Conservation (phyloP, 2,888 invertebrate genomes). For the Napeogenes inachia region DNA sequence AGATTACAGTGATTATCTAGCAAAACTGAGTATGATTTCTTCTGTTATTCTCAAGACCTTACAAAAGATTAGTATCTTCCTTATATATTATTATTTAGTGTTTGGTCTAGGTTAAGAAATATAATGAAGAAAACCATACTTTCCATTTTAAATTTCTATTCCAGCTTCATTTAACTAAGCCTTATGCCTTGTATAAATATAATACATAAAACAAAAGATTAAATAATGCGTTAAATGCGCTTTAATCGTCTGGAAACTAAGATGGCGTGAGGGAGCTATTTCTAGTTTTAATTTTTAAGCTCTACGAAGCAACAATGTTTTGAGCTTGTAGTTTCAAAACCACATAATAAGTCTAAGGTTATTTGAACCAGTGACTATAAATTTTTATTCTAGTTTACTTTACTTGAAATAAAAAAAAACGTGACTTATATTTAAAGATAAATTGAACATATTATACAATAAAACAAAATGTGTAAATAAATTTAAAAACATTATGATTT, state of each 20-base stretch:
- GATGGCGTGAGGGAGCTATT: conserved; percentile 12
- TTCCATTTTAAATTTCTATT: not conserved
- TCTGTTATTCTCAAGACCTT: too few species aligned
- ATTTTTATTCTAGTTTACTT: too few species aligned
- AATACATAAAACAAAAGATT: conserved; percentile 28
- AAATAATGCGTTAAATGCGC: conserved; percentile 33
- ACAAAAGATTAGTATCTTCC: too few species aligned
- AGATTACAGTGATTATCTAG: too few species aligned
- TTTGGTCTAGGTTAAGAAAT: too few species aligned
- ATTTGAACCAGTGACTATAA: not conserved
- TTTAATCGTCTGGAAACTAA: conserved; percentile 33
- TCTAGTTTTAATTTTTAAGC: conserved; percentile 5
- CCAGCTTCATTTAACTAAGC: not conserved
- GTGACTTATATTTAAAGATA: not conserved
- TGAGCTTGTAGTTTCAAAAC: conserved; percentile 1
- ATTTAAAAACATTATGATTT: conserved; percentile 2
- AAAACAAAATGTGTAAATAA: conserved; percentile 4
- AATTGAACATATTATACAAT: not conserved
- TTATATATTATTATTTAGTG: too few species aligned
- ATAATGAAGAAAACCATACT: not conserved
- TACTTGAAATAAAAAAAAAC: too few species aligned
- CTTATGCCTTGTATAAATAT: too few species aligned
- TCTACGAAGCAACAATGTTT: not conserved
- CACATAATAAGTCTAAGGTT: not conserved
- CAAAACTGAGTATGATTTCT: too few species aligned